These are phyloP conservation scores for Netelia melanura DNA, from an alignment of 2,888 invertebrate genomes.

Conservation along the genomic window DNA sequence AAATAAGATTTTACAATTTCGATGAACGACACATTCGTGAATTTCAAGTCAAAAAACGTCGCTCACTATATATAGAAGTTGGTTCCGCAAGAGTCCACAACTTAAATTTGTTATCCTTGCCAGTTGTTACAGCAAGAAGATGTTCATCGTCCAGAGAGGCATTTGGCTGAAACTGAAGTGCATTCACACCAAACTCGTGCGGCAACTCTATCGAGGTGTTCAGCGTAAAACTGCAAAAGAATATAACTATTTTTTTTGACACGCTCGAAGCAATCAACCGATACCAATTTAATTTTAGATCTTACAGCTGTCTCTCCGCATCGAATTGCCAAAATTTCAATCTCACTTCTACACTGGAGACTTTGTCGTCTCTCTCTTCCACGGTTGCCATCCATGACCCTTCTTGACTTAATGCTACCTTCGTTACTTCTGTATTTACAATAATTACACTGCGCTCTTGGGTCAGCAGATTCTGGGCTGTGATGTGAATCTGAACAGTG, in stretches of 20 bases:
- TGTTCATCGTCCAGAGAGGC: constrained; percentile 82
- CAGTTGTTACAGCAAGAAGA: constrained; percentile 88
- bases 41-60: constrained; percentile 30
- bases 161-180: constrained; percentile 87
- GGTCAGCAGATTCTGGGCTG: constrained; percentile 89
- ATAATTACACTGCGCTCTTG: constrained; percentile 87
- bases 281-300: constrained; percentile 37
- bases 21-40: constrained; percentile 31
- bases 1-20: not conserved
- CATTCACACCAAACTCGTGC: constrained; percentile 88
- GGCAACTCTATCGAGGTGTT: constrained; percentile 91
- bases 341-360: constrained; percentile 87
- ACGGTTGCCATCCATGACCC: constrained; percentile 92
- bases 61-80: constrained; percentile 86
- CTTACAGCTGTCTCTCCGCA: constrained; percentile 87
- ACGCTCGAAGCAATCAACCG: constrained; percentile 15
- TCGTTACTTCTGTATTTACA: constrained; percentile 88
- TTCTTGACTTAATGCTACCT: constrained; percentile 88
- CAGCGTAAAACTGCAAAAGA: constrained; percentile 86
- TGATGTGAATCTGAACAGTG: constrained; percentile 88
- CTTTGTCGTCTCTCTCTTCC: constrained; percentile 87
- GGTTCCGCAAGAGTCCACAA: constrained; percentile 89
- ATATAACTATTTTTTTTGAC: constrained; percentile 12
- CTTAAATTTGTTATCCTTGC: constrained; percentile 90
- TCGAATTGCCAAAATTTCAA: constrained; percentile 92